A percentile compares a stretch with the other conserved stretches of the same genome.
Evolutionary conservation across 1,140 invertebrate genomes (phyloP).

Genomic region (Pygmarrhopalites habei): DNA sequence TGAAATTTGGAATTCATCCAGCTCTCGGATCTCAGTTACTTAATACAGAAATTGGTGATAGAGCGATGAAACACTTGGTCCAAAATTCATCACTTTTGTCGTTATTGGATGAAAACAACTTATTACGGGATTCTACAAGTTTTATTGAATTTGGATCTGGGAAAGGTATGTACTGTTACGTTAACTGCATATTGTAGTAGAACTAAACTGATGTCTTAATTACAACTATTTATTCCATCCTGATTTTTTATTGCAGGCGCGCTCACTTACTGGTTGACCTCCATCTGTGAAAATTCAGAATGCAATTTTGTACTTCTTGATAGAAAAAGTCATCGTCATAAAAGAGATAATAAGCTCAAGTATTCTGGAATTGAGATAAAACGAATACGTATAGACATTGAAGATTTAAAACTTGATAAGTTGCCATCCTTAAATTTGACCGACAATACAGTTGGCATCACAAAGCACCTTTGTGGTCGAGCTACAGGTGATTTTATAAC

Average conservation of each 20-base stretch:
- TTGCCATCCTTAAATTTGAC: conserved; percentile 49
- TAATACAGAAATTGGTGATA: conserved; percentile 54
- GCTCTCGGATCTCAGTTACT: conserved; percentile 50
- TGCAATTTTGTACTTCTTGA: conserved; percentile 64
- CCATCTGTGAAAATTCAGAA: conserved; percentile 31
- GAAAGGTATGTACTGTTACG: conserved; percentile 62
- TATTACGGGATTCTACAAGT: conserved; percentile 55
- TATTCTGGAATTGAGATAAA: conserved; percentile 49
- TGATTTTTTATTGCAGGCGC: conserved; percentile 50
- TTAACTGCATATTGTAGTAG: no score
- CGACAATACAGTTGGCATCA: conserved; percentile 57
- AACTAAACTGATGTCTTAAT: neutral
- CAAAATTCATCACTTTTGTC: conserved; percentile 63
- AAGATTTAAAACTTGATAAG: conserved; percentile 58
- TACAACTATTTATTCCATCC: neutral
- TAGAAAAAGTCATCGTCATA: conserved; percentile 67
- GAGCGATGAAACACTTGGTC: conserved; percentile 58
- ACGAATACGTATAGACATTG: conserved; percentile 64
- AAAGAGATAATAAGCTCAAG: conserved; percentile 65
- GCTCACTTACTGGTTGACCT: conserved; percentile 57
- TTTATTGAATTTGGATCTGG: conserved; percentile 81
- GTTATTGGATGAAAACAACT: conserved; percentile 51
- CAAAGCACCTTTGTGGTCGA: conserved; percentile 78
- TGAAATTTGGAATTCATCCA: conserved; percentile 37
- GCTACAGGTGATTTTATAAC: conserved; percentile 65